phyloP scores from a whole-genome alignment of 1,140 invertebrate species.

The Zaprionus ornatus region DNA sequence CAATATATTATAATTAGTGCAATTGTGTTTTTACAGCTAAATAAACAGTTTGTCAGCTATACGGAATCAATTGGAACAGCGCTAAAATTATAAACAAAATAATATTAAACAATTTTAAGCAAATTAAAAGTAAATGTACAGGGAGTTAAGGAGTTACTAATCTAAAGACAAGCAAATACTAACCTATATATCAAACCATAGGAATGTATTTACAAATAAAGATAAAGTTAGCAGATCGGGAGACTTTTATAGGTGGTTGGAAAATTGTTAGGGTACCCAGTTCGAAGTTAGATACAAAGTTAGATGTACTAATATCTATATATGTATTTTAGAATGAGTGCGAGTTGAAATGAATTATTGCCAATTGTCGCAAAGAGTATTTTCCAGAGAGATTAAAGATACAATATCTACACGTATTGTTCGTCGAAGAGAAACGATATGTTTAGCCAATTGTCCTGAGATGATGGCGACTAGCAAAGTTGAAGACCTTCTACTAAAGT shows the following conservation, averaged over 20 bases:
- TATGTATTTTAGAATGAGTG: slow-evolving; percentile 18
- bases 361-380: slow-evolving; percentile 15
- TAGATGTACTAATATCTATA: background rate
- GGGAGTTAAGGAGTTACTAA: background rate
- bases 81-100: slow-evolving; percentile 68
- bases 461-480: slow-evolving; percentile 11
- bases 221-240: background rate
- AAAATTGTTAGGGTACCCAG: background rate
- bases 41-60: slow-evolving; percentile 42
- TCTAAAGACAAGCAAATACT: background rate
- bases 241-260: background rate
- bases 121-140: background rate
- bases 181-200: background rate
- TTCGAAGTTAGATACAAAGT: slow-evolving; percentile 9
- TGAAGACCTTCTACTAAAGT: slow-evolving; percentile 16
- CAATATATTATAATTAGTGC: slow-evolving; percentile 21
- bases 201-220: background rate
- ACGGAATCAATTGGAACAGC: slow-evolving; percentile 67
- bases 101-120: slow-evolving; percentile 3
- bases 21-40: slow-evolving; percentile 17
- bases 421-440: background rate
- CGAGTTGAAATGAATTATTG: slow-evolving; percentile 26
- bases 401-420: background rate
- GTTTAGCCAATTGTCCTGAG: slow-evolving; percentile 17
- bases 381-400: slow-evolving; percentile 1